Evolutionary conservation across 2,888 invertebrate species (phyloP).

Genomic region (Hybos culiciformis): DNA sequence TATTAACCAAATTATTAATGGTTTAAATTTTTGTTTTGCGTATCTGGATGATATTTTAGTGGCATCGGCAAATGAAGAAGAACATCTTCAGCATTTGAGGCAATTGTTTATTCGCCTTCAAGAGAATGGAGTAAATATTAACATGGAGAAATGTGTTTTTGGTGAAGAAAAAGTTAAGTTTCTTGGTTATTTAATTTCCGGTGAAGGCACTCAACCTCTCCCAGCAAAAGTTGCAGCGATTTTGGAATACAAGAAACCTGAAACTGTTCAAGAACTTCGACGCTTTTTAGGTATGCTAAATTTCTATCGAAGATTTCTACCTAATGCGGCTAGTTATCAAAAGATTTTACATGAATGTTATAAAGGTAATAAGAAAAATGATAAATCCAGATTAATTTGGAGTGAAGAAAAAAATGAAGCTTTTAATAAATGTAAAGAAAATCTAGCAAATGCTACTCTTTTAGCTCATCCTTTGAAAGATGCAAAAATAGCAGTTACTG

Average conservation of each 20-base stretch:
- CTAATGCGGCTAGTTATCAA: too few relatives aligned
- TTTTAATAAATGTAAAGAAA: too few relatives aligned
- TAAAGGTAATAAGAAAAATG: too few relatives aligned
- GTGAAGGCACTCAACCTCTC: constrained; percentile 1
- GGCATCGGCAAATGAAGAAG: constrained; percentile 14
- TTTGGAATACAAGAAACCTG: not conserved
- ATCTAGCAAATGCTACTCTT: too few relatives aligned
- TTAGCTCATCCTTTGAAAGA: too few relatives aligned
- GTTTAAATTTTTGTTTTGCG: constrained; percentile 14
- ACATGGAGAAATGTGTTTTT: constrained; percentile 11
- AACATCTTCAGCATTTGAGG: constrained; percentile 16
- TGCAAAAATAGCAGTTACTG: too few relatives aligned
- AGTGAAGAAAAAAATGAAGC: too few relatives aligned
- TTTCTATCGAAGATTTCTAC: constrained; percentile 6
- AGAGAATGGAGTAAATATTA: constrained; percentile 15
- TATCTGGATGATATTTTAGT: constrained; percentile 22
- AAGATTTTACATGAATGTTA: too few relatives aligned
- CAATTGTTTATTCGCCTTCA: constrained; percentile 14
- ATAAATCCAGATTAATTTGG: too few relatives aligned
- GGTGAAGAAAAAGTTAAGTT: constrained; percentile 7
- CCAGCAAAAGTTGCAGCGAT: constrained; percentile 4
- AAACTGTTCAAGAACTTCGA: not conserved
- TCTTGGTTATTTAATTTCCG: constrained; percentile 1
- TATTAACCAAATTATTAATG: constrained; percentile 19
- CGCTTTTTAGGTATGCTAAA: constrained; percentile 7